Base-by-base conservation (phyloP, 92 coral and sea anemone species). In the Zoanthus sociatus region DNA sequence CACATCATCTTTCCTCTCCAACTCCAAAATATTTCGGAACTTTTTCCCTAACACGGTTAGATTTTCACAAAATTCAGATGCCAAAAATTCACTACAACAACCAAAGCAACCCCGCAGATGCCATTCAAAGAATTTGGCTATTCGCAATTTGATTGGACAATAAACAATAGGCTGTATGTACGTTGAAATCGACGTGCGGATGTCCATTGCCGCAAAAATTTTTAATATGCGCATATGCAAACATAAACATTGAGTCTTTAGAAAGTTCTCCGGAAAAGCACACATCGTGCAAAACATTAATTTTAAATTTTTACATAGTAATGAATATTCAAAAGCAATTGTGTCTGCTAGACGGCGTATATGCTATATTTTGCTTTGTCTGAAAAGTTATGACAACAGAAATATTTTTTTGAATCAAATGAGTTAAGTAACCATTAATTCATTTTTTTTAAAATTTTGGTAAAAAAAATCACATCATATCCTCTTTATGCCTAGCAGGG, bases 61-160 rank as follows among this genome's bases (percentile, higher is more conserved):
- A 63, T 18, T 42, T 42, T 37, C 45, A 81, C 75, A 64, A 64
- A 81, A 45, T 66, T 81, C 71, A 48, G 85, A 81, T 81, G 85
- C 85, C 85, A 81, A 81, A 81, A 81, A 81, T 81, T 81, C 85
- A 81, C 85, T 81, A 81, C 85, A 81, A 81, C 85, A 81, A 81
- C 85, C 74, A 47, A 64, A 81, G 75, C 74, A 64, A 81, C 85
- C 85, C 85, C 75, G 85, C 76, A 66, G 85, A 81, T 81, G 73
- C 73, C 85, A 66, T 81, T 81, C 85, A 81, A 81, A 74, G 85
- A 81, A 81, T 81, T 81, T 67, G 82, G 73, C 56, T 15, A 48
- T 60, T 81, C 85, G 61, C 61, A 46, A 46, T 63, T 7, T 81
- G 85, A 81, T 81, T 81, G 85, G 85, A 20, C 71, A 66, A 66